Percentiles rank a stretch among this genome's conserved stretches.
Conservation (phyloP, 2,888 invertebrate species). For the Myopa testacea region DNA sequence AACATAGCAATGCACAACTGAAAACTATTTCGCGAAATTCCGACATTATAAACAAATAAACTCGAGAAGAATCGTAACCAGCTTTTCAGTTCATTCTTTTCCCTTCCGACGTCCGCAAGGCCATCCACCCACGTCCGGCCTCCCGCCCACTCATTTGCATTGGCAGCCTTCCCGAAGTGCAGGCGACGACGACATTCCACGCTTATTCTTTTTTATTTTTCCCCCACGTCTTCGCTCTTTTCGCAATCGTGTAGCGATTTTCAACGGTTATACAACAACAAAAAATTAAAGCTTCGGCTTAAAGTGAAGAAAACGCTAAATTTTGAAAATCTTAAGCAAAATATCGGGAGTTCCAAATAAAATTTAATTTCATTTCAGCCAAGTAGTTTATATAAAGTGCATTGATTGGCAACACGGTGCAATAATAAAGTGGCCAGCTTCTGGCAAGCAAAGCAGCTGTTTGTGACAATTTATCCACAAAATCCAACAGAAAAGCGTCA, state of each 20-base stretch:
- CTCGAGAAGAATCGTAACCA: background rate
- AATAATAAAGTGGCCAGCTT: background rate
- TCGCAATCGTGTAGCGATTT: slow-evolving; percentile 13
- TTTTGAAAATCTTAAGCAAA: background rate
- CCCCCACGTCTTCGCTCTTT: background rate
- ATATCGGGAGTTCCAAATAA: background rate
- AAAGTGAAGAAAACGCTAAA: background rate
- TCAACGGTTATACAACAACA: slow-evolving; percentile 25
- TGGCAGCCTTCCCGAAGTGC: slow-evolving; percentile 17
- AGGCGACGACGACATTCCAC: slow-evolving; percentile 33
- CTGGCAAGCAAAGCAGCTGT: background rate
- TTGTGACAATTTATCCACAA: background rate
- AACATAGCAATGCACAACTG: background rate
- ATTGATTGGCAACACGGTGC: slow-evolving; percentile 11
- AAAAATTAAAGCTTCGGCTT: background rate
- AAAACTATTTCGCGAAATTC: background rate
- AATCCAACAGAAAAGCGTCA: slow-evolving; percentile 16
- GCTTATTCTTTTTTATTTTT: slow-evolving; percentile 7
- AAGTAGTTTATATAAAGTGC: background rate
- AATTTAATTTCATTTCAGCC: background rate
- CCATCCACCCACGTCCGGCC: slow-evolving; percentile 3
- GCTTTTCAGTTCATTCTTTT: background rate
- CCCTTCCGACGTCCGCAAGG: slow-evolving; percentile 1
- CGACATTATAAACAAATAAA: background rate
- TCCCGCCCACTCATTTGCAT: slow-evolving; percentile 34